Evolutionary conservation across 2,113 vertebrate species (phyloP).

Genomic region (Syngnathus scovelli): DNA sequence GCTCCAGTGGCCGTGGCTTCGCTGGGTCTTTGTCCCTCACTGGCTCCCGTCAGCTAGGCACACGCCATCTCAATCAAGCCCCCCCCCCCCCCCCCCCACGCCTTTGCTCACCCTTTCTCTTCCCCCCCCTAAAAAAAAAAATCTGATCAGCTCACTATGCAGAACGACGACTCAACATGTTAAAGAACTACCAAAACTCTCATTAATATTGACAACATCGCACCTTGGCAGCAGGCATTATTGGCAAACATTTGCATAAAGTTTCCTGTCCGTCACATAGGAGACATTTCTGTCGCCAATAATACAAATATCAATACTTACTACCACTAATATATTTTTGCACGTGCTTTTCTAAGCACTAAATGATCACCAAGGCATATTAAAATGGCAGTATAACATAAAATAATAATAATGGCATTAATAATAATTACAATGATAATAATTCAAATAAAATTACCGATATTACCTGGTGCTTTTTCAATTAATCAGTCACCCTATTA

Average conservation of each 20-base stretch:
- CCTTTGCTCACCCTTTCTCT: conserved; percentile 51
- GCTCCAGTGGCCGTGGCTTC: conserved; percentile 98
- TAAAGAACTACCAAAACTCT: conserved; percentile 1
- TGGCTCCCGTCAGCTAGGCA: conserved; percentile 98
- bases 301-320: neutral
- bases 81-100: conserved; percentile 73
- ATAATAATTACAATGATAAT: conserved; percentile 5
- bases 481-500: neutral
- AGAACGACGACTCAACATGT: neutral
- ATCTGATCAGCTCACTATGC: neutral
- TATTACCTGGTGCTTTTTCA: neutral
- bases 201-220: conserved; percentile 37
- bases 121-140: neutral
- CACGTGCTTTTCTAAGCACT: neutral
- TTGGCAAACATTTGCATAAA: conserved; percentile 36
- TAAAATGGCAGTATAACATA: neutral
- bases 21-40: conserved; percentile 95
- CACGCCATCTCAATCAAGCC: conserved; percentile 99
- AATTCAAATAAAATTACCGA: neutral
- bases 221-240: conserved; percentile 23
- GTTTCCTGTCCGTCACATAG: conserved; percentile 13
- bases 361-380: neutral
- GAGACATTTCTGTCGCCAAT: neutral
- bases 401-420: neutral
- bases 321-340: neutral